Evolutionary conservation across 2,113 vertebrate genomes (phyloP).

Genomic region (Willisornis vidua): DNA sequence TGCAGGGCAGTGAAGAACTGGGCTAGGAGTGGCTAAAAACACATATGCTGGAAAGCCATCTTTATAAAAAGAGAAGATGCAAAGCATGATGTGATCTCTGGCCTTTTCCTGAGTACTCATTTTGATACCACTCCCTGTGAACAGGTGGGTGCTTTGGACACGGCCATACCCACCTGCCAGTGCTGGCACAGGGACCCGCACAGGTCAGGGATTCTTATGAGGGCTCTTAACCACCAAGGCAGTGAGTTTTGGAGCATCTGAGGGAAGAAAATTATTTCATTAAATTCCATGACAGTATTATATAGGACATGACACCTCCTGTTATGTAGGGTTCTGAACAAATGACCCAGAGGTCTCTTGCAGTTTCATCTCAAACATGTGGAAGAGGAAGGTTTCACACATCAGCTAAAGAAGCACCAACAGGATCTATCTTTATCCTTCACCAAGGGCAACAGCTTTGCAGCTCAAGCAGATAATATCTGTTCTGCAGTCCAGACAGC

Average conservation of each 20-base stretch:
- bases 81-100: not conserved
- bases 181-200: not conserved
- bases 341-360: not conserved
- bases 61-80: not conserved
- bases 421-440: not conserved
- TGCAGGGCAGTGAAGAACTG: accelerated
- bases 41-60: not conserved
- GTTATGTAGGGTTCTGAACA: not conserved
- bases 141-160: accelerated
- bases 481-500: not conserved
- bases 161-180: accelerated
- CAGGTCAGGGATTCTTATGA: accelerated
- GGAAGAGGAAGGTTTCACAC: not conserved
- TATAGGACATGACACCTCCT: not conserved
- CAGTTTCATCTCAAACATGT: accelerated
- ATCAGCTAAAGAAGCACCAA: not conserved
- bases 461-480: not conserved
- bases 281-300: not conserved
- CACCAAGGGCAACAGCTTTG: not conserved
- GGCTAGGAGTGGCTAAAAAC: not conserved
- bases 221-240: not conserved
- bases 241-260: not conserved
- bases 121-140: accelerated
- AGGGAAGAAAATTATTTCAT: not conserved
- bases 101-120: not conserved